phyloP scores from a whole-genome alignment of 2,113 vertebrate species.

The Puma concolor region DNA sequence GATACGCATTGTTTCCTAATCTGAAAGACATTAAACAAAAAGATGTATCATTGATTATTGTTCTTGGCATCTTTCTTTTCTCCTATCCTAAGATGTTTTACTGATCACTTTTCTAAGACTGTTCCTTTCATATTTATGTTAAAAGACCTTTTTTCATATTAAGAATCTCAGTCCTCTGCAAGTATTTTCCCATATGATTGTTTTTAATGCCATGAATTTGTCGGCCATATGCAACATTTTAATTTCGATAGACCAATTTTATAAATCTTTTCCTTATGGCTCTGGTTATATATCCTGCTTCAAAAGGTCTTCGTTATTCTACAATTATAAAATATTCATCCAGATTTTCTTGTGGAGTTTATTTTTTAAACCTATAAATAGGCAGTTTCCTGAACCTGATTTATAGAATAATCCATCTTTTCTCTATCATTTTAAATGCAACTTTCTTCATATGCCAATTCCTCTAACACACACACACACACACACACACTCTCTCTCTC shows the following conservation, averaged over 20 bases:
- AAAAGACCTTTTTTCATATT: background rate
- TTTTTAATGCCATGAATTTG: background rate
- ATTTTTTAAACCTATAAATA: background rate
- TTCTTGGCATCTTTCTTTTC: slow-evolving; percentile 16
- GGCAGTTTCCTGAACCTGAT: background rate
- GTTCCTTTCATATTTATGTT: background rate
- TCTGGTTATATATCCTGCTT: background rate
- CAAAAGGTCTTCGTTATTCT: background rate
- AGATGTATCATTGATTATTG: background rate
- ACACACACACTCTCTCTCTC: background rate
- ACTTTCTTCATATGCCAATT: background rate
- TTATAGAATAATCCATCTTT: background rate
- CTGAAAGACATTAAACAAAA: background rate
- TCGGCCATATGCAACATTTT: background rate
- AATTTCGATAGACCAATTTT: background rate
- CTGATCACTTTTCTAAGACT: background rate
- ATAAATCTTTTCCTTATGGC: background rate
- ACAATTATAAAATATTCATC: background rate
- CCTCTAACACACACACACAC: background rate
- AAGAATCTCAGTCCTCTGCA: background rate
- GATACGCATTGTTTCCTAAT: background rate
- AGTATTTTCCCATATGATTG: background rate
- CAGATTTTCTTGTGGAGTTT: background rate
- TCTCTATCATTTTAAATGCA: background rate
- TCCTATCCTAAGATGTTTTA: slow-evolving; percentile 9